Conservation (phyloP, 1,140 invertebrate genomes). For the Venustaconcha ellipsiformis region DNA sequence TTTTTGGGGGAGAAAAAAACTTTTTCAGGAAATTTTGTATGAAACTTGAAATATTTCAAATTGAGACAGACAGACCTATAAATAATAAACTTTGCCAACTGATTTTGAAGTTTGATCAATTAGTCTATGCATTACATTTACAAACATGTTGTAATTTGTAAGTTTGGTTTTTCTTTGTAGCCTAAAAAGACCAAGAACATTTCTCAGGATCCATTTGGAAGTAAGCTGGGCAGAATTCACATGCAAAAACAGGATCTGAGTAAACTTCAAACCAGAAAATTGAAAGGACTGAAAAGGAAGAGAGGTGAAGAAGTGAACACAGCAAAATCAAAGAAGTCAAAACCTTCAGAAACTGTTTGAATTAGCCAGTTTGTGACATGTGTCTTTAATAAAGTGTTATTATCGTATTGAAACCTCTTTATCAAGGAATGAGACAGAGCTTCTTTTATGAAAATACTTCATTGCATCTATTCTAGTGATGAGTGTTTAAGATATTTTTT, state of each 20-base stretch:
- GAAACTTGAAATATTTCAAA: too few species aligned
- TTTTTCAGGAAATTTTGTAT: too few species aligned
- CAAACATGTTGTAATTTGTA: not conserved
- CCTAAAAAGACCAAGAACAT: slow-evolving; percentile 92
- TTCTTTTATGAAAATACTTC: too few species aligned
- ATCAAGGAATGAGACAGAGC: too few species aligned
- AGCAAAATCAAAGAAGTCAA: slow-evolving; percentile 22
- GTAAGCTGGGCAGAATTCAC: slow-evolving; percentile 91
- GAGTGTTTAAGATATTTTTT: too few species aligned
- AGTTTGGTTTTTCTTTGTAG: slow-evolving; percentile 66
- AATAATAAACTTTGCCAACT: not conserved
- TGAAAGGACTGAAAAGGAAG: slow-evolving; percentile 82
- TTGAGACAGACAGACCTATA: too few species aligned
- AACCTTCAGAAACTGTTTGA: not conserved
- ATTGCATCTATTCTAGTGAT: too few species aligned
- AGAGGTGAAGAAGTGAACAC: slow-evolving; percentile 2
- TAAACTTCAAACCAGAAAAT: slow-evolving; percentile 91
- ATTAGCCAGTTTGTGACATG: too few species aligned
- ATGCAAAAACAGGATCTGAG: slow-evolving; percentile 89
- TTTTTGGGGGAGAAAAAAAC: too few species aligned
- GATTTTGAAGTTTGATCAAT: not conserved
- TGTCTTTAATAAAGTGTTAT: too few species aligned
- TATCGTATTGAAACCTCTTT: too few species aligned
- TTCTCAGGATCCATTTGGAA: slow-evolving; percentile 86
- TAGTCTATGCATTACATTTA: not conserved